phyloP scores from a whole-genome alignment of 2,113 vertebrate species.

The Lepisosteus oculatus region DNA sequence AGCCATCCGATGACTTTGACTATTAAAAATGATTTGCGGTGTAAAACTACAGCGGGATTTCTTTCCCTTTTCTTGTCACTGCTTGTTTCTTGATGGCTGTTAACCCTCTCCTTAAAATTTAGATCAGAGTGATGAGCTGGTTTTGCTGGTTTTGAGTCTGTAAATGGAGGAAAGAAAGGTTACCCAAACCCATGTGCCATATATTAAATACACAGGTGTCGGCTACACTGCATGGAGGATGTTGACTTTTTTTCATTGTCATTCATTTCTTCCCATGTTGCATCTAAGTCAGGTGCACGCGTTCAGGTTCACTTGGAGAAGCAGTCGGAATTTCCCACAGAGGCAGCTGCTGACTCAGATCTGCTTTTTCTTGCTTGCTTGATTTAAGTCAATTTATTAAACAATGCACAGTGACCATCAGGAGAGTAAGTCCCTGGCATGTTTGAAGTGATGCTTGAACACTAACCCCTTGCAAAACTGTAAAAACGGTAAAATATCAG shows the following conservation, averaged over 20 bases:
- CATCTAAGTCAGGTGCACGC: background rate
- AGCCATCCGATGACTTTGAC: constrained; percentile 56
- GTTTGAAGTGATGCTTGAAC: too few species aligned
- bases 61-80: background rate
- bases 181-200: too few species aligned
- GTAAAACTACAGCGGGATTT: constrained; percentile 14
- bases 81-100: constrained; percentile 2
- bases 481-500: too few species aligned
- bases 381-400: background rate
- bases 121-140: background rate
- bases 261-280: background rate
- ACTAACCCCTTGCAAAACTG: too few species aligned
- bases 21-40: constrained; percentile 61
- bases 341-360: background rate
- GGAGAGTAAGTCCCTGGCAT: background rate
- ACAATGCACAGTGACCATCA: background rate
- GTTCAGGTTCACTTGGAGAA: background rate
- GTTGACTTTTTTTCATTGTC: too few species aligned
- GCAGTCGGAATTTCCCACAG: background rate
- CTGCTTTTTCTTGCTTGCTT: background rate
- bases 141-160: too few species aligned
- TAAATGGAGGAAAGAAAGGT: too few species aligned
- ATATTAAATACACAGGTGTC: too few species aligned
- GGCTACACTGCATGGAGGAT: too few species aligned
- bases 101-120: constrained; percentile 1